These are phyloP conservation scores for Pollenia amentaria DNA, from an alignment of 2,888 invertebrate genomes.

Conservation along the genomic window DNA sequence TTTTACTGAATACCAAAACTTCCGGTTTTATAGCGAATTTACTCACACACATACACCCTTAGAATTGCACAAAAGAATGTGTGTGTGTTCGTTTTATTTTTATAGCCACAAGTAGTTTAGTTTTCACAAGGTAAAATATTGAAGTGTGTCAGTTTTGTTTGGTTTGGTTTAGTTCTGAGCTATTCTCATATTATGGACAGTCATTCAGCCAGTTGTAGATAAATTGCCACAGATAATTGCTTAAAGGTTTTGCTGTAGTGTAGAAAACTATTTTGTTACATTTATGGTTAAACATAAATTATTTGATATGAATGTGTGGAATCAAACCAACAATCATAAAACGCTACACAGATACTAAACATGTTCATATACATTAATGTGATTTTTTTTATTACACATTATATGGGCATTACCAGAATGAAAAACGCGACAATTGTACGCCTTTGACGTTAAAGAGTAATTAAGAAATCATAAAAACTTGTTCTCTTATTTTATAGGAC, in stretches of 20 bases:
- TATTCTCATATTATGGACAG: neutral
- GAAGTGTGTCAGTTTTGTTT: conserved; percentile 45
- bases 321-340: conserved; percentile 17
- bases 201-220: conserved; percentile 51
- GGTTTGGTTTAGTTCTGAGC: conserved; percentile 3
- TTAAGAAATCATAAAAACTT: too few species aligned
- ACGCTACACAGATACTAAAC: neutral
- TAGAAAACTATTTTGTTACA: conserved; percentile 48
- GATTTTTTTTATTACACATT: neutral
- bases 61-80: conserved; percentile 44
- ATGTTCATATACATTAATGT: conserved; percentile 19
- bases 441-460: too few species aligned
- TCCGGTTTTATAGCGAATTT: conserved; percentile 26
- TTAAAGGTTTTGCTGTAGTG: conserved; percentile 62
- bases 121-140: conserved; percentile 55
- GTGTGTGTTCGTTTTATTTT: conserved; percentile 76
- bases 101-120: conserved; percentile 64
- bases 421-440: too few species aligned
- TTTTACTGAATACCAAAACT: conserved; percentile 45
- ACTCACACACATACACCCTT: neutral
- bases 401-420: too few species aligned
- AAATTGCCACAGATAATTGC: conserved; percentile 70
- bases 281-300: conserved; percentile 63
- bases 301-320: conserved; percentile 37
- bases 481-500: too few species aligned